Conservation (phyloP, 2,888 invertebrate species). For the Polyploca ridens region DNA sequence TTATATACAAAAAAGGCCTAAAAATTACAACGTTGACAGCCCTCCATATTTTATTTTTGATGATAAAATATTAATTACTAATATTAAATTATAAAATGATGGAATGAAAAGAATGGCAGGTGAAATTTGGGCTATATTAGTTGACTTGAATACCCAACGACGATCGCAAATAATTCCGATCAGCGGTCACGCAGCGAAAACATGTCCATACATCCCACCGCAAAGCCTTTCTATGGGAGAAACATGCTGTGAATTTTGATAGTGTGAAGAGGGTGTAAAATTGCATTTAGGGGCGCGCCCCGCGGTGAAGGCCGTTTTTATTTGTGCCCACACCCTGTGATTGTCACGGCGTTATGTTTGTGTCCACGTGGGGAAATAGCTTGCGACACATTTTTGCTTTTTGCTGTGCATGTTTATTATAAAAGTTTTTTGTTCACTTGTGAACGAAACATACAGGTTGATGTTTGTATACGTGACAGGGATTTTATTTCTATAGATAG, state of each 20-base stretch:
- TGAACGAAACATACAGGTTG: neutral
- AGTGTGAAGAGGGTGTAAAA: slow-evolving; percentile 66
- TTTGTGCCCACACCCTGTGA: slow-evolving; percentile 23
- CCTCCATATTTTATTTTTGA: no score
- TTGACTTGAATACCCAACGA: no score
- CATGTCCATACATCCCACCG: slow-evolving; percentile 43
- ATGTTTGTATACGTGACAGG: neutral
- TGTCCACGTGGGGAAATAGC: neutral
- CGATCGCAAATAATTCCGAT: neutral
- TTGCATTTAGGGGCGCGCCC: slow-evolving; percentile 62
- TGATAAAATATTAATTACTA: no score
- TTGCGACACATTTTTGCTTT: slow-evolving; percentile 1
- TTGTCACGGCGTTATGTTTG: slow-evolving; percentile 20
- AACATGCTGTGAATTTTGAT: slow-evolving; percentile 76
- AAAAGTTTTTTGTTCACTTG: neutral
- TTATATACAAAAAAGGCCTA: no score
- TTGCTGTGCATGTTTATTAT: neutral
- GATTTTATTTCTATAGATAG: neutral
- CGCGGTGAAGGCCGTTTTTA: slow-evolving; percentile 30
- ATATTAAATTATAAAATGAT: no score
- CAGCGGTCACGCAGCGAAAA: slow-evolving; percentile 20
- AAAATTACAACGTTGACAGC: no score
- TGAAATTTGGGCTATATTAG: no score
- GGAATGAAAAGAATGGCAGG: no score
- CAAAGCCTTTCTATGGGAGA: slow-evolving; percentile 51